These are phyloP conservation scores for Microctenopoma stevenorrisi DNA, from an alignment of 2,797 vertebrate species.

Conservation along the genomic window DNA sequence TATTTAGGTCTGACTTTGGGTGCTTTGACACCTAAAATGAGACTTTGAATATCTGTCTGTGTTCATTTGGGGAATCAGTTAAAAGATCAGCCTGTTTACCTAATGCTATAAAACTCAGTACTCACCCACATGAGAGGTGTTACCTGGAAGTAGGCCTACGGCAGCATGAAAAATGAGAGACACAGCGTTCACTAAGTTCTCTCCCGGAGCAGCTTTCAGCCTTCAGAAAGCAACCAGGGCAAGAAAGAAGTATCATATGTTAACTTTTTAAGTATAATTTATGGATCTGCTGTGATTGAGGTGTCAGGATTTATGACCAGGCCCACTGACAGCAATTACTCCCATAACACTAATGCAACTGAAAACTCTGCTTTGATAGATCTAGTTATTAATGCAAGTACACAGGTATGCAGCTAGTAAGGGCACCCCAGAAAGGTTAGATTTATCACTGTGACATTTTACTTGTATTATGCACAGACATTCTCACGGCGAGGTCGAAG, in stretches of 20 bases:
- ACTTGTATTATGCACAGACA: constrained; percentile 71
- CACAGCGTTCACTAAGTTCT: constrained; percentile 34
- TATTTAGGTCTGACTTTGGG: neutral
- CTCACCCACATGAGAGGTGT: constrained; percentile 10
- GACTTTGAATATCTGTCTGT: constrained; percentile 48
- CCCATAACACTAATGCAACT: constrained; percentile 77
- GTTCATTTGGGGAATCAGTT: neutral
- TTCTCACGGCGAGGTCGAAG: constrained; percentile 57
- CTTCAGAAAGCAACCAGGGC: constrained; percentile 32
- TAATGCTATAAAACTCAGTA: constrained; percentile 43
- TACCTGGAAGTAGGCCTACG: constrained; percentile 14
- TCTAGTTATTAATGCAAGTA: constrained; percentile 85
- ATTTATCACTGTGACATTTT: constrained; percentile 86
- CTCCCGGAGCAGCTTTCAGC: constrained; percentile 36
- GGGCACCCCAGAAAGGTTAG: constrained; percentile 79
- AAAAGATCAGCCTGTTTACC: constrained; percentile 21
- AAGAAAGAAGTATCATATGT: constrained; percentile 52
- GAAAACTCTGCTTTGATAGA: constrained; percentile 79
- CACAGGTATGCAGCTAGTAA: constrained; percentile 78
- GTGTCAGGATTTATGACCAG: constrained; percentile 78
- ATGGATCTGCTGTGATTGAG: constrained; percentile 76
- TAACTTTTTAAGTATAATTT: constrained; percentile 82
- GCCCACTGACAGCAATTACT: constrained; percentile 82
- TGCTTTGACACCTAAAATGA: constrained; percentile 32
- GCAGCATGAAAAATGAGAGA: constrained; percentile 46